phyloP scores from a whole-genome alignment of 2,797 vertebrate genomes.

The Fratercula arctica region DNA sequence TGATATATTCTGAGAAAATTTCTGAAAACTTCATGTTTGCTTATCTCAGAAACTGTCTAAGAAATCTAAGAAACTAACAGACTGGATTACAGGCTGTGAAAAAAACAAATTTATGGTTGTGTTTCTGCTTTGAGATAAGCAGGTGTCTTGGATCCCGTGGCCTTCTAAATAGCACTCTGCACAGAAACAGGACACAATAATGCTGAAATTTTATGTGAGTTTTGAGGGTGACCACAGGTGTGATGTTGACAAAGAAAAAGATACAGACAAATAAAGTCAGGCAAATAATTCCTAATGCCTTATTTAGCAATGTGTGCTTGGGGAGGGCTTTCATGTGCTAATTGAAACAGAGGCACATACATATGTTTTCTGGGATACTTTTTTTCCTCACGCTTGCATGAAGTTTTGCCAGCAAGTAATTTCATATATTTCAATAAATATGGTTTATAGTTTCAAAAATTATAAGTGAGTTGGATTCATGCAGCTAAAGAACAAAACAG shows the following conservation, averaged over 20 bases:
- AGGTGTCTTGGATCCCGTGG: neutral
- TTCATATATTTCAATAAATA: neutral
- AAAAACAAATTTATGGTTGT: neutral
- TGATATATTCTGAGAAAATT: neutral
- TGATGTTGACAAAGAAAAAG: neutral
- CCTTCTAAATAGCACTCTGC: neutral
- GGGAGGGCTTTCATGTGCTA: neutral
- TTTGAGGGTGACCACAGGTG: neutral
- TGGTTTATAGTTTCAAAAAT: neutral
- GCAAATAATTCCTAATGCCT: neutral
- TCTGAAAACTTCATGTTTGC: neutral
- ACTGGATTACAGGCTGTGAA: neutral
- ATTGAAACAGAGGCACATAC: neutral
- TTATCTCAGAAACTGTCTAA: neutral
- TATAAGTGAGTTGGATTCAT: neutral
- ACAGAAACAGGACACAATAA: neutral
- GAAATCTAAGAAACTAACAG: neutral
- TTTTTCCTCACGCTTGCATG: neutral
- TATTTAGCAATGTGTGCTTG: neutral
- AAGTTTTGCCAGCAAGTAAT: neutral
- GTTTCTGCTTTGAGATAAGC: neutral
- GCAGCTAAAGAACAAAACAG: neutral
- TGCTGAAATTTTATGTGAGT: neutral
- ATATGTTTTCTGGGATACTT: fast-evolving
- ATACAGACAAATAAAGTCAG: neutral